Percentiles rank a stretch among this genome's conserved stretches.
These are phyloP conservation scores for Montipora sp. DNA, from an alignment of 64 coral and sea anemone genomes.

Conservation along the genomic window DNA sequence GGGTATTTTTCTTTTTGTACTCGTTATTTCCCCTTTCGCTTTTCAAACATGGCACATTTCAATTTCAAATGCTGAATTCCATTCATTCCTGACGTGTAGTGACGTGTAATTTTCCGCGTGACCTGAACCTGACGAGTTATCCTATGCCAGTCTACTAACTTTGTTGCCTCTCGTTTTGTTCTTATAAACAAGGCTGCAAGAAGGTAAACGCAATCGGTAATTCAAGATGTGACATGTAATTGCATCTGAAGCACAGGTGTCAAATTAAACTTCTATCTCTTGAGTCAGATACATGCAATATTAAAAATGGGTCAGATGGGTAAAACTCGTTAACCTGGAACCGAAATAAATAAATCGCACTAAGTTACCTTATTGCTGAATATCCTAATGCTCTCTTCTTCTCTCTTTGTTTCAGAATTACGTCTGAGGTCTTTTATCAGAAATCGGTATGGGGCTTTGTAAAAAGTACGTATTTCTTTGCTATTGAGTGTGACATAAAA, in stretches of 20 bases:
- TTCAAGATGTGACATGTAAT: background rate
- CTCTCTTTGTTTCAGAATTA: conserved; percentile 54
- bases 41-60: background rate
- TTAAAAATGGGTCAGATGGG: background rate
- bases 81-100: background rate
- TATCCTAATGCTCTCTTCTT: background rate
- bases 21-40: too few species aligned
- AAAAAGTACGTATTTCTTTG: conserved; percentile 71
- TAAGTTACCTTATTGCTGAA: background rate
- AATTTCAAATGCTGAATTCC: background rate
- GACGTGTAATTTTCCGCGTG: background rate
- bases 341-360: background rate
- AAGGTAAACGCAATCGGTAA: background rate
- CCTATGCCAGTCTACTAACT: too few species aligned
- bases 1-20: too few species aligned
- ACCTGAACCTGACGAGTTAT: background rate
- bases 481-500: background rate
- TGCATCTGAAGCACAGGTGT: background rate
- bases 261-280: background rate
- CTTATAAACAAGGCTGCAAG: background rate
- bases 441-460: conserved; percentile 96
- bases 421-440: conserved; percentile 75
- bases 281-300: background rate
- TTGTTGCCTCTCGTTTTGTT: background rate
- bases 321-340: background rate